Percentiles rank a stretch among this genome's conserved stretches.
Conservation (phyloP, 1,140 invertebrate genomes). For the Maniola jurtina region DNA sequence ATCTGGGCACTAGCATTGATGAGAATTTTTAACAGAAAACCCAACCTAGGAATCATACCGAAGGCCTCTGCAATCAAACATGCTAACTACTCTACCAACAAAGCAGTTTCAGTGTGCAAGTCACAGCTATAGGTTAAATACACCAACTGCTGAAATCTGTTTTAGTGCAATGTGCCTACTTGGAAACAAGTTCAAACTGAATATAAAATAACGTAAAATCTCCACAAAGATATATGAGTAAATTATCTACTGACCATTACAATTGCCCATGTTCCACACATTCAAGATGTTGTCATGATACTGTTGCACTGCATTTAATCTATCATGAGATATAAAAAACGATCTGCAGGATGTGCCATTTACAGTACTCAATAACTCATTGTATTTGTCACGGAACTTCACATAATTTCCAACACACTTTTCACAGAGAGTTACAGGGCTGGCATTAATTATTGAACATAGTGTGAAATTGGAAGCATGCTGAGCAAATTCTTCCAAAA, state of each 20-base stretch:
- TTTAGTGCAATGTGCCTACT: no score
- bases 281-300: conserved; percentile 72
- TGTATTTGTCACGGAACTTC: conserved; percentile 68
- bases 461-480: conserved; percentile 74
- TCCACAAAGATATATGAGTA: no score
- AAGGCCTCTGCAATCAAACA: no score
- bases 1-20: no score
- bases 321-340: conserved; percentile 77
- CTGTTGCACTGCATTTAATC: conserved; percentile 76
- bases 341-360: conserved; percentile 78
- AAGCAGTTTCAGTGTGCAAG: no score
- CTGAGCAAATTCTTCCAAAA: conserved; percentile 69
- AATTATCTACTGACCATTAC: conserved; percentile 71
- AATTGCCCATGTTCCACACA: conserved; percentile 79
- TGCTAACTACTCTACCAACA: no score
- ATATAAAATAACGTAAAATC: no score
- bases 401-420: conserved; percentile 77
- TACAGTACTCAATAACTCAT: conserved; percentile 67
- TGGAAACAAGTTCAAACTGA: no score
- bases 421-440: conserved; percentile 79
- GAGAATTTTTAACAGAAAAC: no score
- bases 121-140: no score
- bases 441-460: conserved; percentile 77
- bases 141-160: no score
- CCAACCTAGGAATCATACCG: no score